Conservation (phyloP, 2,888 invertebrate genomes). For the Apamea epomidion region DNA sequence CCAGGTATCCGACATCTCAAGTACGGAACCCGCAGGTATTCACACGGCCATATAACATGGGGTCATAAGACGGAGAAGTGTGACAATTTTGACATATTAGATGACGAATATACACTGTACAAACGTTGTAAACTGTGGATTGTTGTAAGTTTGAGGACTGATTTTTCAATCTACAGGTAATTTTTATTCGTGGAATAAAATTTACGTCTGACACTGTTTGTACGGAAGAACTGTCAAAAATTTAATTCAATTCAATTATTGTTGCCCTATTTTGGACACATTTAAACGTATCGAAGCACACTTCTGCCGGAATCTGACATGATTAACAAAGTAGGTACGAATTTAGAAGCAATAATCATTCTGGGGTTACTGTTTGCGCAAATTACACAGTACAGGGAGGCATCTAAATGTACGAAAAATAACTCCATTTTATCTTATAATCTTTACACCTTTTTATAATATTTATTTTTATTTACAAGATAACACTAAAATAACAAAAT, state of each 20-base stretch:
- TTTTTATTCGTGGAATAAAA: no score
- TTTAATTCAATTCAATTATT: no score
- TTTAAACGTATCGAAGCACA: no score
- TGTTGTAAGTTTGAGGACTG: background rate
- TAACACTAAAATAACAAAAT: no score
- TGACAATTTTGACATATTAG: constrained; percentile 7
- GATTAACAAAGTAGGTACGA: background rate
- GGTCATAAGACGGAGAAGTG: background rate
- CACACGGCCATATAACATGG: background rate
- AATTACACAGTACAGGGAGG: background rate
- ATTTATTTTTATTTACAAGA: no score
- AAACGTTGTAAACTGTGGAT: constrained; percentile 8
- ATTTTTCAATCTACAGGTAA: no score
- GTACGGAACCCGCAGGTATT: constrained; percentile 20
- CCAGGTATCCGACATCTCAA: background rate
- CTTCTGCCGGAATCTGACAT: no score
- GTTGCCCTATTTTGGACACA: background rate
- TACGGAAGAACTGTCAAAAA: no score
- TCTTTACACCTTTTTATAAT: no score
- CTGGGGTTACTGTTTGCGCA: no score
- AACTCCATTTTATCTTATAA: constrained; percentile 32
- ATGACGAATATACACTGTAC: constrained; percentile 17
- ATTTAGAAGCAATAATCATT: background rate
- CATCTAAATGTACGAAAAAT: background rate
- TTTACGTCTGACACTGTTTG: no score